Conservation (phyloP, 2,113 vertebrate genomes). For the Calidris pygmaea region DNA sequence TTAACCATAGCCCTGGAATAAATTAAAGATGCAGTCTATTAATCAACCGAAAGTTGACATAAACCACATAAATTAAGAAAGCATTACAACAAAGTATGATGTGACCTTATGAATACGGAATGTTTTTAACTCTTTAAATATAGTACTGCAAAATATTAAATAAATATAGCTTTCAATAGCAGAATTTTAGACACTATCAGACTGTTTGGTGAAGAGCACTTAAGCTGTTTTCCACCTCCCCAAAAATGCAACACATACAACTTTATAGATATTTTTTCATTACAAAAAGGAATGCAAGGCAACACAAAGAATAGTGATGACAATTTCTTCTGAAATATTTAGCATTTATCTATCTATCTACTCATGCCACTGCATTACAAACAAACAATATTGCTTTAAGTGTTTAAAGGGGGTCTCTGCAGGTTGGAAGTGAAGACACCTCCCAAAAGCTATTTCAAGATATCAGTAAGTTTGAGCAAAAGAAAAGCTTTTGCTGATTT, state of each 20-base stretch:
- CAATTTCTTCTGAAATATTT: not conserved
- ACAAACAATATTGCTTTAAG: not conserved
- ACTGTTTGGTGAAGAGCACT: not conserved
- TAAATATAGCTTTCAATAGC: not conserved
- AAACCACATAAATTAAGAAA: not conserved
- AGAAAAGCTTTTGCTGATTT: not conserved
- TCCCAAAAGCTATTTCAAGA: not conserved
- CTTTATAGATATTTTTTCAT: not conserved
- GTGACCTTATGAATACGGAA: not conserved
- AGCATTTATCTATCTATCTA: not conserved
- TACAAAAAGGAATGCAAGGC: not conserved
- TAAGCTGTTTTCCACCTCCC: not conserved
- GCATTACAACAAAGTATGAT: not conserved
- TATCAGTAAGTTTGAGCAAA: not conserved
- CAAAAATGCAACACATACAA: not conserved
- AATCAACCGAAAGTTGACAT: not conserved
- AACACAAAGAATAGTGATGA: not conserved
- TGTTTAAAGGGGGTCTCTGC: not conserved
- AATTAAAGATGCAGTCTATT: not conserved
- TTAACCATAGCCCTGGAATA: not conserved
- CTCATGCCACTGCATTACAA: not conserved
- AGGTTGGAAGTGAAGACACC: not conserved
- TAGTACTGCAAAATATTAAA: not conserved
- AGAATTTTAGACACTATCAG: not conserved
- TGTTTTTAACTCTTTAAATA: not conserved